Evolutionary conservation across 2,113 vertebrate species (phyloP), one percentile per base, ranked within the genome.

Genomic region (Danionella cerebrum): DNA sequence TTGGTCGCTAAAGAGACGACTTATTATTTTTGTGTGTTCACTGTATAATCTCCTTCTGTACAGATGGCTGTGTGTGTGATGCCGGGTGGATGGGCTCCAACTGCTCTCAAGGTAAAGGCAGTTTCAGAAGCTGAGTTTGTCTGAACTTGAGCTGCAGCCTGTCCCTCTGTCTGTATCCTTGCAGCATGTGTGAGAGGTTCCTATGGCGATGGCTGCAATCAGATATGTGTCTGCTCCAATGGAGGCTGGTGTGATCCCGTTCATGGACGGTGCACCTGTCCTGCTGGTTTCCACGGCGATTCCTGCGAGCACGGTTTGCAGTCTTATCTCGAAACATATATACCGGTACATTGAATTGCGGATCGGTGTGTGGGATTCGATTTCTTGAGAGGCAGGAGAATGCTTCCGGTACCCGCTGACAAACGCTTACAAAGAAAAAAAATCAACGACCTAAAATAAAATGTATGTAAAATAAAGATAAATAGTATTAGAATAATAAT

Each of bases 11-110:
- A n/a, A n/a, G n/a, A n/a, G n/a, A n/a, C n/a, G n/a, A n/a, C n/a
- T n/a, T n/a, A n/a, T n/a, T n/a, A n/a, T n/a, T n/a, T n/a, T n/a
- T n/a, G n/a, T n/a, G n/a, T n/a, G n/a, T n/a, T n/a, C n/a, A n/a
- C n/a, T n/a, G n/a, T n/a, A n/a, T n/a, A n/a, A 29, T 52, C 18
- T 7, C 47, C 4, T 53, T 33, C 16, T 11, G 38, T 84, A 38
- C 76, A 98, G 95, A 73, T 60, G 92, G 92, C 6, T 98, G 96
- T 76, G 80, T 65, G 6, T 98, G 95, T 44, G 88, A 94, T 0
- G 76, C 92, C 0, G 95, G 95, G 44, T 97, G 94, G 94, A 90
- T n/a, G 0, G 92, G 92, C 67, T 38, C 68, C 24, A 90, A 90
- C 84, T 98, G 95, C 81, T 90, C 84, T 4, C 77, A 90, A 88